Conservation (phyloP, 2,113 vertebrate genomes). For the Corvus moneduloides region DNA sequence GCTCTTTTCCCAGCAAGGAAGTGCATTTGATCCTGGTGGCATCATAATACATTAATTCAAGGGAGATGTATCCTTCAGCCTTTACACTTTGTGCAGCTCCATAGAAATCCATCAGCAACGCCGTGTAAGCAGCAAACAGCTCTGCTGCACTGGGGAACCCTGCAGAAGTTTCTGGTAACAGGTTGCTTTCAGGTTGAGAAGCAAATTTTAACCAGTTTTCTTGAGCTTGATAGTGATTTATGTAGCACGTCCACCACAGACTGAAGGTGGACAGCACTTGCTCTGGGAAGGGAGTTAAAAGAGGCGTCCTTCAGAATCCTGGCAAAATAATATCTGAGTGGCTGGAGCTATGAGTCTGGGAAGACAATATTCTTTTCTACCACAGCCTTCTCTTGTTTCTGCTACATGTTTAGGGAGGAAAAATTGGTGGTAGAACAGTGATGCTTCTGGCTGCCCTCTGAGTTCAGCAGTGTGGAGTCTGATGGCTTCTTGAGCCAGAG, state of each 20-base stretch:
- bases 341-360: background rate
- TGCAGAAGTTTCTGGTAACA: background rate
- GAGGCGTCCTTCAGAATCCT: background rate
- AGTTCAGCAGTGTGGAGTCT: background rate
- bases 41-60: background rate
- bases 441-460: background rate
- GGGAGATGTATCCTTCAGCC: background rate
- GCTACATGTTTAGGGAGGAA: background rate
- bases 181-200: background rate
- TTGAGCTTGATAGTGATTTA: background rate
- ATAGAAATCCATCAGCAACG: background rate
- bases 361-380: background rate
- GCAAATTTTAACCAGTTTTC: background rate
- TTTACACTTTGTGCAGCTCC: background rate
- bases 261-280: background rate
- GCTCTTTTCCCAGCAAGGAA: background rate
- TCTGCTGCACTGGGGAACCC: background rate
- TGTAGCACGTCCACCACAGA: rapidly evolving
- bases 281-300: background rate
- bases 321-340: background rate
- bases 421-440: background rate
- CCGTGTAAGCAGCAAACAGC: background rate
- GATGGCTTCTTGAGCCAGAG: background rate
- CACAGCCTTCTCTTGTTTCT: background rate
- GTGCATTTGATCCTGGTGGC: background rate